phyloP scores from a whole-genome alignment of 1,140 invertebrate species.

The Aphaenogaster floridana region DNA sequence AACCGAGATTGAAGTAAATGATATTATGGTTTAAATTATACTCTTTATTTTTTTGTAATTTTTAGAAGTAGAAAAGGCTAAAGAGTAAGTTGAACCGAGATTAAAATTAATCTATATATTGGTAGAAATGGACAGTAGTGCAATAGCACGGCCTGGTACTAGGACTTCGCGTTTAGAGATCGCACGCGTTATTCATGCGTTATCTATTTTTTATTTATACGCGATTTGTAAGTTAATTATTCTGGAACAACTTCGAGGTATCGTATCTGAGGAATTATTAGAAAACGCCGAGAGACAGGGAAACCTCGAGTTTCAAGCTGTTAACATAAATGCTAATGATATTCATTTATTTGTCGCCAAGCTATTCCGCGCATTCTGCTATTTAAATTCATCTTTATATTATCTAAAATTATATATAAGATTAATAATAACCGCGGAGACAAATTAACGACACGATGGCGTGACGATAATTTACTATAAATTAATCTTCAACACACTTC shows the following conservation, averaged over 20 bases:
- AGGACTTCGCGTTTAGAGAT: neutral
- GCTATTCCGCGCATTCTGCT: neutral
- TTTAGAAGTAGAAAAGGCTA: too few species aligned
- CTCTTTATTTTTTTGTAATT: too few species aligned
- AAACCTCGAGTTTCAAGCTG: neutral
- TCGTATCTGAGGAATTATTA: neutral
- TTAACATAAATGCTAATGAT: neutral
- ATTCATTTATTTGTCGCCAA: too few species aligned
- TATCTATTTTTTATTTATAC: neutral
- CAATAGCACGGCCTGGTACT: too few species aligned
- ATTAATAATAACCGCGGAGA: neutral
- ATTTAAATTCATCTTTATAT: neutral
- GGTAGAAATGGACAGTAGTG: too few species aligned
- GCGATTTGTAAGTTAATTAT: neutral
- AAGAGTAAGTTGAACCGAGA: too few species aligned
- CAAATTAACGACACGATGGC: neutral
- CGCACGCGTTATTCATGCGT: neutral
- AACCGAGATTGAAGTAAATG: too few species aligned
- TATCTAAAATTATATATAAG: neutral
- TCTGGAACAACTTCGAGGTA: neutral
- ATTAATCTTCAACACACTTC: neutral
- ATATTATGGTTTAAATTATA: too few species aligned
- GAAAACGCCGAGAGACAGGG: neutral
- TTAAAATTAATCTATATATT: too few species aligned
- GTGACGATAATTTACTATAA: neutral